These are phyloP conservation scores for Verasper variegatus DNA, from an alignment of 2,113 vertebrate species.

Conservation along the genomic window DNA sequence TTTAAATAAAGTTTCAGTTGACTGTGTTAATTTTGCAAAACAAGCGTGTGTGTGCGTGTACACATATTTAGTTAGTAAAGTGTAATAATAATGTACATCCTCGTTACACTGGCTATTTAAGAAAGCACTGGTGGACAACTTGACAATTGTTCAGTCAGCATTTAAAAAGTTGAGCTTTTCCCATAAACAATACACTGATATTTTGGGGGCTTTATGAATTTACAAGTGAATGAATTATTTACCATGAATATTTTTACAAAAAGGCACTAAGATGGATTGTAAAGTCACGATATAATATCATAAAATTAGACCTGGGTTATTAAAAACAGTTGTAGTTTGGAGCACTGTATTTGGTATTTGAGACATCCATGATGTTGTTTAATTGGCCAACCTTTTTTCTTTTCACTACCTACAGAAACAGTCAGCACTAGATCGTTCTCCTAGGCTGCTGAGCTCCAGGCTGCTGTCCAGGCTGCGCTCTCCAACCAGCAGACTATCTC, in stretches of 20 bases:
- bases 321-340: no score
- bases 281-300: neutral
- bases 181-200: neutral
- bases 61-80: no score
- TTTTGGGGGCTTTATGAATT: no score
- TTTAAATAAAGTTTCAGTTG: no score
- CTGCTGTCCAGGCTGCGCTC: constrained; percentile 79
- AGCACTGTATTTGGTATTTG: neutral
- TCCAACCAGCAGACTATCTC: constrained; percentile 82
- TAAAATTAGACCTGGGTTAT: no score
- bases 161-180: neutral
- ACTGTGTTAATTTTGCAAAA: no score
- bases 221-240: no score
- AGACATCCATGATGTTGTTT: neutral
- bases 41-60: no score
- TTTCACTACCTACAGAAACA: constrained; percentile 63
- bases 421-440: constrained; percentile 60
- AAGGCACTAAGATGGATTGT: no score
- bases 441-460: constrained; percentile 69
- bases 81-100: no score
- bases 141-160: neutral
- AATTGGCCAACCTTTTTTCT: neutral
- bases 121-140: neutral
- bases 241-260: no score
- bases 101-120: no score